These are phyloP conservation scores for Gallinago undulata DNA, from an alignment of 2,113 vertebrate species.

Conservation along the genomic window DNA sequence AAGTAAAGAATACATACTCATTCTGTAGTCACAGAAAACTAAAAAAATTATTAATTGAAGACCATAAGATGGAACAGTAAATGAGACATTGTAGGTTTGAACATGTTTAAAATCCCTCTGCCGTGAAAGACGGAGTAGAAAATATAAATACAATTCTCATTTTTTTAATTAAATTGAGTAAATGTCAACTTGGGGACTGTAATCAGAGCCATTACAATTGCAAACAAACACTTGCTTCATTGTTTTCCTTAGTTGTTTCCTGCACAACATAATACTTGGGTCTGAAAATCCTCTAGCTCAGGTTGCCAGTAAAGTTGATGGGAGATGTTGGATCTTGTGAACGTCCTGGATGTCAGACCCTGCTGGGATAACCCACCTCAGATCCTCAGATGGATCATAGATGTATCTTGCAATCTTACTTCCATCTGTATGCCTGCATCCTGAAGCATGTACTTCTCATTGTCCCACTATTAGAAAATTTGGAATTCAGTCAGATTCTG, in stretches of 20 bases:
- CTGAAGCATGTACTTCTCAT: background rate
- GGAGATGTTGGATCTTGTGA: background rate
- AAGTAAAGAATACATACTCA: background rate
- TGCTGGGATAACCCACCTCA: background rate
- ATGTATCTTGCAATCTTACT: background rate
- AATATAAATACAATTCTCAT: background rate
- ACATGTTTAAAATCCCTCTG: conserved; percentile 8
- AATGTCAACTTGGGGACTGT: background rate
- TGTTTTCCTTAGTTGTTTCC: background rate
- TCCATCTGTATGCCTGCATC: background rate
- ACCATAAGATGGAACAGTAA: background rate
- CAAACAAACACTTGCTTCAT: background rate
- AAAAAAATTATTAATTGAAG: background rate
- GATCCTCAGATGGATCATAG: background rate
- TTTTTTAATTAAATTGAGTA: conserved; percentile 1
- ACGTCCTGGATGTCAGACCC: background rate
- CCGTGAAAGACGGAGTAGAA: background rate
- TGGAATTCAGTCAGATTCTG: background rate
- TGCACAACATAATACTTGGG: background rate
- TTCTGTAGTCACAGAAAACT: background rate
- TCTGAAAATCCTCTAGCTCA: background rate
- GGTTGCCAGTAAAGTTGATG: background rate
- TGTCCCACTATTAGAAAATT: background rate
- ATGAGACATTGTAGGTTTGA: background rate
- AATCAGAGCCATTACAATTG: background rate